phyloP scores from a whole-genome alignment of 2,797 vertebrate genomes.

The Danionella dracula region DNA sequence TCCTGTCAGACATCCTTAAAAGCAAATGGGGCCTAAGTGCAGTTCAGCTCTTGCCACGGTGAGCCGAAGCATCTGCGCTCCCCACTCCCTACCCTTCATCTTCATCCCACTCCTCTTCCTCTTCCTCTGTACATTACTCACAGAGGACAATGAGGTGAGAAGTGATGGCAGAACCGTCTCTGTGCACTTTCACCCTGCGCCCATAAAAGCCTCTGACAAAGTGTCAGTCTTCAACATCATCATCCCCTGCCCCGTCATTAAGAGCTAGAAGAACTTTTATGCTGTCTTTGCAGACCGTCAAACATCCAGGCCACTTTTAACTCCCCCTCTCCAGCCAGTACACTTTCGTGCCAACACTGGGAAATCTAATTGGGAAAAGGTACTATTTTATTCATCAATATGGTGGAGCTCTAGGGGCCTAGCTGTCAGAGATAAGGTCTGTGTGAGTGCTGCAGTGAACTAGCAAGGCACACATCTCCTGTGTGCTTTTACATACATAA shows the following conservation, averaged over 20 bases:
- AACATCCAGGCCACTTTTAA: slow-evolving; percentile 34
- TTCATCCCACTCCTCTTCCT: slow-evolving; percentile 22
- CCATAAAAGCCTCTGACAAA: slow-evolving; percentile 66
- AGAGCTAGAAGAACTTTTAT: slow-evolving; percentile 53
- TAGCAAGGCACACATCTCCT: neutral
- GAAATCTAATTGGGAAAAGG: slow-evolving; percentile 50
- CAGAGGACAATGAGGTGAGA: slow-evolving; percentile 67
- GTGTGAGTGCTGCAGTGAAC: slow-evolving; percentile 26
- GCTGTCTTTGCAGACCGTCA: slow-evolving; percentile 56
- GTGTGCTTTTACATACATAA: neutral
- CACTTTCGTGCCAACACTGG: slow-evolving; percentile 42
- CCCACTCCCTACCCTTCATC: slow-evolving; percentile 34
- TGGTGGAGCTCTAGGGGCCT: slow-evolving; percentile 40
- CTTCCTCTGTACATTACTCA: slow-evolving; percentile 22
- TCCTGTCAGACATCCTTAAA: slow-evolving; percentile 79
- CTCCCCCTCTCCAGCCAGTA: slow-evolving; percentile 23
- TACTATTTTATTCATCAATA: slow-evolving; percentile 51
- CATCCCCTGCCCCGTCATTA: slow-evolving; percentile 57
- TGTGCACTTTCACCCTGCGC: slow-evolving; percentile 43
- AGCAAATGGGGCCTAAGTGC: slow-evolving; percentile 78
- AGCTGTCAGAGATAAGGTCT: slow-evolving; percentile 45
- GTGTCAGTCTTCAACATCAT: slow-evolving; percentile 69
- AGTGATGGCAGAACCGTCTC: slow-evolving; percentile 49
- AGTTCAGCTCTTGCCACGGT: slow-evolving; percentile 57
- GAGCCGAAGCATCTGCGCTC: slow-evolving; percentile 57